phyloP scores from a whole-genome alignment of 2,888 invertebrate genomes.

The Drosophila birchii region DNA sequence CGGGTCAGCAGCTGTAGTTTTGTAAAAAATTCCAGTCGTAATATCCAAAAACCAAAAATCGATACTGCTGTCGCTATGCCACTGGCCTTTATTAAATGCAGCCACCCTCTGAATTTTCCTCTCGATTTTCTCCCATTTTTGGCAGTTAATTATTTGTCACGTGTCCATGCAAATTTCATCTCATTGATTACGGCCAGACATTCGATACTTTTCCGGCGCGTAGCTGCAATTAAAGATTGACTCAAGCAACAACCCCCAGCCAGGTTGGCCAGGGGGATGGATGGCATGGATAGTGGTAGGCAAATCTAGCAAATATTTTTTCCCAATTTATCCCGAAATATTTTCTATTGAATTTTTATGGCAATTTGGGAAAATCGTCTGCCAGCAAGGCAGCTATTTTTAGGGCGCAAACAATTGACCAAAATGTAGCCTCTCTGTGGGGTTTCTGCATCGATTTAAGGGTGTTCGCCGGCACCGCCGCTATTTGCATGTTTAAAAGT shows the following conservation, averaged over 20 bases:
- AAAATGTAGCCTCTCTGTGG: constrained; percentile 23
- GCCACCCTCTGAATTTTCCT: constrained; percentile 31
- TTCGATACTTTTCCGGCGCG: constrained; percentile 67
- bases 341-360: constrained; percentile 75
- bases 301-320: constrained; percentile 58
- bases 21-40: constrained; percentile 23
- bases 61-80: constrained; percentile 24
- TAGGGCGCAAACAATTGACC: constrained; percentile 51
- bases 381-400: constrained; percentile 56
- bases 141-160: constrained; percentile 81
- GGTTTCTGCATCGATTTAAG: constrained; percentile 37
- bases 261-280: constrained; percentile 25
- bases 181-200: constrained; percentile 74
- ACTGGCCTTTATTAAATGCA: constrained; percentile 56
- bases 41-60: constrained; percentile 19
- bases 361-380: constrained; percentile 60
- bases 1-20: constrained; percentile 68
- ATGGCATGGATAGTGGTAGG: constrained; percentile 42
- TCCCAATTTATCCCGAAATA: constrained; percentile 32
- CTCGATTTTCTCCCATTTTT: constrained; percentile 25
- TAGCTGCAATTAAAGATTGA: constrained; percentile 70
- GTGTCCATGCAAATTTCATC: constrained; percentile 82
- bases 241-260: constrained; percentile 32
- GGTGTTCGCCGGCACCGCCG: constrained; percentile 47
- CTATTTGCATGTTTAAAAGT: constrained; percentile 81